phyloP scores from a whole-genome alignment of 2,888 invertebrate genomes.

The Cosmia trapezina region DNA sequence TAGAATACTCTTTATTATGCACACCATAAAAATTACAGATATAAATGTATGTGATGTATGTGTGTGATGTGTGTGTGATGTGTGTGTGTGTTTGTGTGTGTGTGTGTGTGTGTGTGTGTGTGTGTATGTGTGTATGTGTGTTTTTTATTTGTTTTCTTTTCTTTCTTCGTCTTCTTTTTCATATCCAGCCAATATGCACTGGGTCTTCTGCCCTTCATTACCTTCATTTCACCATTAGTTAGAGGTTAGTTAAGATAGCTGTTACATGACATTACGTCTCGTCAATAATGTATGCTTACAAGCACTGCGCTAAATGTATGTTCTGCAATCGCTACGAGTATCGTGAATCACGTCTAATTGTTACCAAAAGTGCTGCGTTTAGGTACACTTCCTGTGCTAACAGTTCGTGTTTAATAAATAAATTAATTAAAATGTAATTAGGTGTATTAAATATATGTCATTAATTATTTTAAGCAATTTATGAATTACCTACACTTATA shows the following conservation, averaged over 20 bases:
- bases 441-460: too few relatives aligned
- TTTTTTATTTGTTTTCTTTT: not conserved
- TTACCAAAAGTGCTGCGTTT: constrained; percentile 22
- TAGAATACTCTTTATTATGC: too few relatives aligned
- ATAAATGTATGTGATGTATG: too few relatives aligned
- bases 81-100: too few relatives aligned
- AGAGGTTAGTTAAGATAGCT: constrained; percentile 48
- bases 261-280: constrained; percentile 57
- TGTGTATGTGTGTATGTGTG: too few relatives aligned
- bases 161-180: not conserved
- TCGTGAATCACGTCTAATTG: constrained; percentile 43
- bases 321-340: constrained; percentile 39
- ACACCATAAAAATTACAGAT: too few relatives aligned
- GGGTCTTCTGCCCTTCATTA: constrained; percentile 13
- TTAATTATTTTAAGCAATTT: too few relatives aligned
- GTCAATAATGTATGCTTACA: constrained; percentile 53
- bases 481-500: not conserved
- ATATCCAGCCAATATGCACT: not conserved
- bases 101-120: too few relatives aligned
- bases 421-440: too few relatives aligned
- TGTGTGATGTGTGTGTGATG: too few relatives aligned
- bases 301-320: constrained; percentile 42
- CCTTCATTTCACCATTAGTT: too few relatives aligned
- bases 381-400: constrained; percentile 22
- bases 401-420: not conserved